Conservation (phyloP, 2,797 vertebrate species). For the Phrynocephalus forsythii region DNA sequence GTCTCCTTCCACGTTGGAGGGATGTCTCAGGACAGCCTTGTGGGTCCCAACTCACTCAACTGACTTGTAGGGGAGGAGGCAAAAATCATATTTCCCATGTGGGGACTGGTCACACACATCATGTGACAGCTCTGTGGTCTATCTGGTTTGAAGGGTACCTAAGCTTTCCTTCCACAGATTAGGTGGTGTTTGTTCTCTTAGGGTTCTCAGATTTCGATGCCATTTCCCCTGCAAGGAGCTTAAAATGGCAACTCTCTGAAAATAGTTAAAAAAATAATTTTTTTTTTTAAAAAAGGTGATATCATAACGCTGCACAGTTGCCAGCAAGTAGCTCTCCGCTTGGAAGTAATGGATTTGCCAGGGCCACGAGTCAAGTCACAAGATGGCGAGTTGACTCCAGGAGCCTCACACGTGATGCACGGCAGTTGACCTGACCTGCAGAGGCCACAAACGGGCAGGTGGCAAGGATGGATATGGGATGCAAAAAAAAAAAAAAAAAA, state of each 20-base stretch:
- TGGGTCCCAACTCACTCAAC: not conserved
- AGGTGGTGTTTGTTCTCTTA: not conserved
- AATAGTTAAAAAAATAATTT: not conserved
- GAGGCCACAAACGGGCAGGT: not conserved
- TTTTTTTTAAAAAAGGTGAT: not conserved
- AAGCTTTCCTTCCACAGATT: not conserved
- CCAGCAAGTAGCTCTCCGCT: not conserved
- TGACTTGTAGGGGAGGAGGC: too few species aligned
- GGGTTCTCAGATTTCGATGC: not conserved
- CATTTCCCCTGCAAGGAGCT: not conserved
- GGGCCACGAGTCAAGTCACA: not conserved
- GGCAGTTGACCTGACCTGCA: not conserved
- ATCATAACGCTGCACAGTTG: not conserved
- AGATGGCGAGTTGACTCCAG: not conserved
- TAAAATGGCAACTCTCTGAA: not conserved
- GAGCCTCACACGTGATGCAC: not conserved
- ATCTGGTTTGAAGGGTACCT: not conserved
- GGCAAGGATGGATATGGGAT: not conserved
- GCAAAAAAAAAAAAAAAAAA: not conserved
- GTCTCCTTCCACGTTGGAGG: not conserved
- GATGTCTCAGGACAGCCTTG: not conserved
- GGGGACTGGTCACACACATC: not conserved
- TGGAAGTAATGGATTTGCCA: slow-evolving; percentile 2
- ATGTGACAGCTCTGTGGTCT: not conserved
- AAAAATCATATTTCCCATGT: not conserved